Conservation (phyloP, 2,797 vertebrate species). For the Parauchenoglanis punctatus region DNA sequence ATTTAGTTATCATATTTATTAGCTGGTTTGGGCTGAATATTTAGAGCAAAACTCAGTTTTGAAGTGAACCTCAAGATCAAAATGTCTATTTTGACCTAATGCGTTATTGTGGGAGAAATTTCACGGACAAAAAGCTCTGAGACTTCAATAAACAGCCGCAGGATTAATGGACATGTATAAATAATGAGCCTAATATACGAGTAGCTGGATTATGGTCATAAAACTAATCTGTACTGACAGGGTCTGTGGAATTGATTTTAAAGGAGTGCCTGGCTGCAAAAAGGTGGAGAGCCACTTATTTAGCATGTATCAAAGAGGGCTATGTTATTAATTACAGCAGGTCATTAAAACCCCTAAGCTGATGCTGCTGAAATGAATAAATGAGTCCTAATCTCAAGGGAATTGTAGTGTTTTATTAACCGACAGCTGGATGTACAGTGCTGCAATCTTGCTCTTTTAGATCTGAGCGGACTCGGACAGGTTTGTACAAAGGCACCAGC, state of each 20-base stretch:
- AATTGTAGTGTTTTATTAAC: background rate
- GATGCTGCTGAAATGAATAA: background rate
- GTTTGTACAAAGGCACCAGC: slow-evolving; percentile 17
- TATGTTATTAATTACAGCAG: slow-evolving; percentile 1
- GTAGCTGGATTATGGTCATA: background rate
- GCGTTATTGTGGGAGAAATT: background rate
- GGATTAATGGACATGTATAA: background rate
- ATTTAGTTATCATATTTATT: background rate
- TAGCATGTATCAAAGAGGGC: background rate
- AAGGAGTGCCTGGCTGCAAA: background rate
- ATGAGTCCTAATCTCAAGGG: background rate
- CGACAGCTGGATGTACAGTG: background rate
- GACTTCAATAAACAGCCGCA: background rate
- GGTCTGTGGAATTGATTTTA: background rate
- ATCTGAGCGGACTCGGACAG: slow-evolving; percentile 20
- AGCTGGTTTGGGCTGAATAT: background rate
- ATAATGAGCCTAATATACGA: background rate
- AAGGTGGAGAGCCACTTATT: background rate
- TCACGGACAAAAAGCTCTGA: background rate
- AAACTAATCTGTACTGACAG: background rate
- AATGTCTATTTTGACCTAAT: background rate
- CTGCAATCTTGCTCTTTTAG: slow-evolving; percentile 11
- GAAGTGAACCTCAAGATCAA: background rate
- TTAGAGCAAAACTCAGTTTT: background rate
- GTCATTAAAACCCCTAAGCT: background rate